Percentiles rank a stretch among this genome's conserved stretches.
Evolutionary conservation across 2,888 invertebrate species (phyloP).

Genomic region (Didymodactylos carnosus): DNA sequence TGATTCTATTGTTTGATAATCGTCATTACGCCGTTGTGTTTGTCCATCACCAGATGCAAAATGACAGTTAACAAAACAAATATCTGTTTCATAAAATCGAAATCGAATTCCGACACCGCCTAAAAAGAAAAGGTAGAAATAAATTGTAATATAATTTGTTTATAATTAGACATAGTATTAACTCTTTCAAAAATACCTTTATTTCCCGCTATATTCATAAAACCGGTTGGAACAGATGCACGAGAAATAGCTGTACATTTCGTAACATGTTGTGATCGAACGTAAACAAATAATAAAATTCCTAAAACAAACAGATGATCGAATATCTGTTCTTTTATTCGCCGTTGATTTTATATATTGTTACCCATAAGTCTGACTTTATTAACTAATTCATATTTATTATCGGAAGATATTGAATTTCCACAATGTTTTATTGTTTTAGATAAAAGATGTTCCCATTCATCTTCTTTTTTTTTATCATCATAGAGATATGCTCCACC

Average conservation of each 20-base stretch:
- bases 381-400: background rate
- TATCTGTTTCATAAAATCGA: conserved; percentile 68
- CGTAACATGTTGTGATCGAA: conserved; percentile 48
- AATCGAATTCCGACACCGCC: conserved; percentile 78
- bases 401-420: background rate
- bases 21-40: conserved; percentile 76
- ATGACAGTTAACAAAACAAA: conserved; percentile 94
- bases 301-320: conserved; percentile 66
- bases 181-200: no score
- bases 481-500: conserved; percentile 89
- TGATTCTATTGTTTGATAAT: conserved; percentile 78
- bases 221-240: conserved; percentile 70
- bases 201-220: conserved; percentile 85
- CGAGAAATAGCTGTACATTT: conserved; percentile 43
- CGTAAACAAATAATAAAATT: conserved; percentile 82
- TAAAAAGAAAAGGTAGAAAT: no score
- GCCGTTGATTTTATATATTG: no score
- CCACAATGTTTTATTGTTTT: background rate
- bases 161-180: no score
- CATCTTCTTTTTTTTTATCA: conserved; percentile 66
- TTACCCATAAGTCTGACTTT: conserved; percentile 47
- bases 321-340: no score
- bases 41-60: conserved; percentile 97
- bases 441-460: conserved; percentile 40
- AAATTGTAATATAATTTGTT: no score